Base-by-base conservation (phyloP, 2,113 vertebrate genomes). In the Pholis gunnellus region DNA sequence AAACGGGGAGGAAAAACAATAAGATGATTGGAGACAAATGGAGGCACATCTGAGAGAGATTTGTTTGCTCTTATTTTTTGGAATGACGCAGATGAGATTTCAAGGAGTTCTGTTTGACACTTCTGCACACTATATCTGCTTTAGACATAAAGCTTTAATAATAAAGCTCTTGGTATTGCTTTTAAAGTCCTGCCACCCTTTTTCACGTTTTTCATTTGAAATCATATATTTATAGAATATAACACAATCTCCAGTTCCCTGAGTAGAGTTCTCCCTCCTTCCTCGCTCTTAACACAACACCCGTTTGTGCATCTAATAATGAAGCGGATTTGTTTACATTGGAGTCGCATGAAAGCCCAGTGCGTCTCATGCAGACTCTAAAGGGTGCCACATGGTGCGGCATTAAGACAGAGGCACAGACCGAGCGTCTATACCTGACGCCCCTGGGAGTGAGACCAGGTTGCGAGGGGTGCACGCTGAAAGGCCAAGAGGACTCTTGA, bases 11-110 rank as follows among this genome's bases (percentile, higher is more conserved):
- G 52, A 66, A 34, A 61, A 27, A 57, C 31, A 56, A 74, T 22
- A 61, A 38, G 9, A 61, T 72, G 61, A 88, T 91, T 81, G 66
- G 65, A 90, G 67, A 90, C 84, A 85, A 91, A 94, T 75, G 9
- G 69, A 87, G 36, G 64, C 79, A 77, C 67, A 83, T 84, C 77
- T 81, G 61, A 82, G 81, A 76, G 78, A 83, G 72, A 83, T 72
- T 60, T 48, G 54, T 57, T 72, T 25, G 20, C 25, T 60, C 57
- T 71, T 61, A 18, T 27, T 56, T 56, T 54, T 17, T n/a, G n/a
- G n/a, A n/a, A 29, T 27, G 65, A 70, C 34, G 5, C 4, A 56
- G 6, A 63, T 57, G 36, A 11, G 52, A 40, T 73, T 22, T 65
- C 9, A 57, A 4, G n/a, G 38, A 59, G 75, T 59, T 48, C 10